Evolutionary conservation across 2,888 invertebrate genomes (phyloP), one percentile per base, ranked within the genome.

Genomic region (Erebia epiphron): DNA sequence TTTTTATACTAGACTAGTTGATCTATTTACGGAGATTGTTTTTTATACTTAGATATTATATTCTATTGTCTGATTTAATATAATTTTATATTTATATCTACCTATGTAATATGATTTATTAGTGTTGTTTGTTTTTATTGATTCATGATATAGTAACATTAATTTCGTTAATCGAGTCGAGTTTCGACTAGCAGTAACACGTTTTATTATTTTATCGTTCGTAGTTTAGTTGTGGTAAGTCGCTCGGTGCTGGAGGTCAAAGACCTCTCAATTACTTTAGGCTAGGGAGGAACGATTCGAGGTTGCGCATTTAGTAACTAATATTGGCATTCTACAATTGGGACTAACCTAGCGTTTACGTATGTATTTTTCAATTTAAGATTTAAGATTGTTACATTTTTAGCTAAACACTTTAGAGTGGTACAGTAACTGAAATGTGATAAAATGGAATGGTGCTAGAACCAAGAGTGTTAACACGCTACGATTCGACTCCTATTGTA

Each of bases 381-480:
- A 83, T 88, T 89, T 93, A 94, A 93, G 92, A 91, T 92, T 93
- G 93, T 93, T 93, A 93, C 91, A 93, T 89, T 92, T 92, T 93
- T 94, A 94, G 91, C 93, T 91, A 92, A 94, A 93, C 91, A 92
- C 89, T 93, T 67, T 94, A 94, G 94, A 92, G 93, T 93, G 94
- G 93, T 94, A 94, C 93, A 92, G 92, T 93, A 93, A 94, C 93
- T 88, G 93, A 93, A 92, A 91, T 94, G 94, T 94, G 94, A 94
- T 94, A 94, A 92, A 93, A 93, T 87, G 93, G 93, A 91, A 93
- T 93, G 94, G 94, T 94, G 94, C 94, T 94, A 93, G 92, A 92
- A 93, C 91, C 93, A 91, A 89, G 91, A 91, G 92, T 93, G 93
- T 91, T 89, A 91, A 92, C 91, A 91, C 92, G 93, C 91, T 91